Base-by-base conservation (phyloP, 2,113 vertebrate genomes). In the Climacteris rufus region DNA sequence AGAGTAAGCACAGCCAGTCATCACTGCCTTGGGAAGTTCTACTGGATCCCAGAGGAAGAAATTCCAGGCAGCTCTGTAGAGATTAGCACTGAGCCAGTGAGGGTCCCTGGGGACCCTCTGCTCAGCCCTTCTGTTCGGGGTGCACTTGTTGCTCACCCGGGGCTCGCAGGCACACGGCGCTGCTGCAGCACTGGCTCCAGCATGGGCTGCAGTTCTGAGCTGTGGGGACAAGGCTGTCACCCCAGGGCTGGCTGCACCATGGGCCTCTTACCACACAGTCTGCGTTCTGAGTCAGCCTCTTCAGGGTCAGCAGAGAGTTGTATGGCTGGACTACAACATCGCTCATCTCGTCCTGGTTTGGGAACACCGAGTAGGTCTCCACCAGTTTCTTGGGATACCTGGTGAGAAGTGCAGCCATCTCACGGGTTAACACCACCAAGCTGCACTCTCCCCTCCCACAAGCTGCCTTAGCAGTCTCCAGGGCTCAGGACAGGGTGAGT, bases 321-420 rank as follows among this genome's bases (percentile, higher is more conserved):
- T 99, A 99, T 0, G 99, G 99, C 97, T 99, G 99, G 35, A 99
- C 99, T 4, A 99, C 99, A 56, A 99, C 99, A 8, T 99, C 99
- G 0, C 99, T 99, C 99, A 99, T 99, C 97, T 99, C 99, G 8
- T 99, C 99, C 97, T 99, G 99, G 97, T 99, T 99, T 19, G 99
- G 99, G 96, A 99, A 99, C 74, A 99, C 99, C 0, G 99, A 99
- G 94, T 99, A 99, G 0, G 99, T 99, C 98, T 99, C 99, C 81
- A 99, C 99, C 97, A 99, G 96, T 96, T 99, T 99, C 98, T 99
- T 99, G 49, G 99, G 99, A 96, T 99, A 99, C 97, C 99, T 99
- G 90, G 76, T 6, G 75, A 83, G 76, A 85, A 83, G 13, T 11
- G 13, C 54, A 33, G 77, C 33, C 52, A 37, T 4, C 47, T 22